These are phyloP conservation scores for Leptinotarsa undecemlineata DNA, from an alignment of 1,140 invertebrate genomes.

Conservation along the genomic window DNA sequence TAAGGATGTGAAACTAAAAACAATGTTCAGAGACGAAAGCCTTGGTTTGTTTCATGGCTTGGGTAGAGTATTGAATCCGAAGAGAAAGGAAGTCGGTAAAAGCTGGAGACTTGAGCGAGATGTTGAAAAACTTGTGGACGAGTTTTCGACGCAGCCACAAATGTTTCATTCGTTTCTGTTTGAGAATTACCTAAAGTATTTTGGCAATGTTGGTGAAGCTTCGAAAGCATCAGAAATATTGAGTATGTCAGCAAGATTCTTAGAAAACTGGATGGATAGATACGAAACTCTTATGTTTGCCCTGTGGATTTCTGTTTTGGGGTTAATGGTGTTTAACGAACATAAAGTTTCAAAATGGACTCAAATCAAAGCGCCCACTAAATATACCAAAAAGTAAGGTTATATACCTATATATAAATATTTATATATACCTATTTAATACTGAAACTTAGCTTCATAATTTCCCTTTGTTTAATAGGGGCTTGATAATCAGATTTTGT, in stretches of 20 bases:
- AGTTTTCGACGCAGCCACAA: slow-evolving; percentile 65
- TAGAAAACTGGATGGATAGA: slow-evolving; percentile 69
- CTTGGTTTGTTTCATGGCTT: slow-evolving; percentile 73
- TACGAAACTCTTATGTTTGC: slow-evolving; percentile 59
- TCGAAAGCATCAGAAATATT: slow-evolving; percentile 62
- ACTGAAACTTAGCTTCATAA: no score
- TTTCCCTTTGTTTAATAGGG: no score
- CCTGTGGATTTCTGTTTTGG: slow-evolving; percentile 65
- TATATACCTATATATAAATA: neutral
- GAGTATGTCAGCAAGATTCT: slow-evolving; percentile 65
- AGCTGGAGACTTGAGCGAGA: slow-evolving; percentile 61
- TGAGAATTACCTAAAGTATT: slow-evolving; percentile 75
- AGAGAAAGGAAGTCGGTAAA: slow-evolving; percentile 59
- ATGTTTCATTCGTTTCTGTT: slow-evolving; percentile 70
- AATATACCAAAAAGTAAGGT: slow-evolving; percentile 42
- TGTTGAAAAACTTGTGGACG: slow-evolving; percentile 66
- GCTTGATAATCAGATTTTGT: no score
- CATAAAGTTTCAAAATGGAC: slow-evolving; percentile 71
- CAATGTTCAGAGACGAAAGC: slow-evolving; percentile 66
- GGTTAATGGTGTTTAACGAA: slow-evolving; percentile 71
- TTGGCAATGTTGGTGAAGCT: slow-evolving; percentile 63
- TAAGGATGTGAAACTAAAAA: slow-evolving; percentile 54
- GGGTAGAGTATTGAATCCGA: slow-evolving; percentile 77
- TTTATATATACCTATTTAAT: slow-evolving; percentile 5
- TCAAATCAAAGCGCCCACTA: slow-evolving; percentile 66